Evolutionary conservation across 2,888 invertebrate species (phyloP), one percentile per base, ranked within the genome.

Genomic region (Thelaira solivaga): DNA sequence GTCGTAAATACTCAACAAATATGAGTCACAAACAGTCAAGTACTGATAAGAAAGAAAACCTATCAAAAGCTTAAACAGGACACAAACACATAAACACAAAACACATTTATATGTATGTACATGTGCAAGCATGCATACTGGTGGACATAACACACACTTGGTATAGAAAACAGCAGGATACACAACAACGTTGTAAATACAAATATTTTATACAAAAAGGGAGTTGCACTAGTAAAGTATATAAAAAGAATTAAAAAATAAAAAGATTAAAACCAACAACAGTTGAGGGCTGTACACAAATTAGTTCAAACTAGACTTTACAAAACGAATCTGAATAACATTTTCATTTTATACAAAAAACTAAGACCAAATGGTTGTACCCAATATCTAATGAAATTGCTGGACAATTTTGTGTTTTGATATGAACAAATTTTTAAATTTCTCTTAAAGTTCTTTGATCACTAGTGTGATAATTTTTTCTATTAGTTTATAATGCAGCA

Each of bases 1-100:
- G 79, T 79, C 67, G 72, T 76, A 75, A 75, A 79, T 79, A 76
- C 36, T 67, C 72, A 76, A 76, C 69, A 78, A 78, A 78, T 78
- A 78, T 78, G 69, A 78, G 74, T 78, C 78, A 78, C 47, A 78
- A 74, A 77, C 77, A 80, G 74, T 76, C 71, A 72, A 77, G 55
- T 61, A 62, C 73, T 80, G 80, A 80, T 80, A 78, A 80, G 80
- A 69, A 80, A 78, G 73, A 72, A 76, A 73, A 73, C 78, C 80
- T 71, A 78, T 78, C 78, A 78, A 78, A 74, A 78, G 78, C 75
- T 78, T 73, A 78, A 78, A 61, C 73, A 67, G 73, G 45, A 57
- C 76, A 72, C 57, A 26, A 29, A 34, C 41, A 18, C 5, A 61
- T 11, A 61, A 18, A 47, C 62, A 57, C 16, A 62, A 39, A 29